A percentile compares a stretch with the other conserved stretches of the same genome.
These are phyloP conservation scores for Thereuonema tuberculata DNA, from an alignment of 1,140 invertebrate species.

Conservation along the genomic window DNA sequence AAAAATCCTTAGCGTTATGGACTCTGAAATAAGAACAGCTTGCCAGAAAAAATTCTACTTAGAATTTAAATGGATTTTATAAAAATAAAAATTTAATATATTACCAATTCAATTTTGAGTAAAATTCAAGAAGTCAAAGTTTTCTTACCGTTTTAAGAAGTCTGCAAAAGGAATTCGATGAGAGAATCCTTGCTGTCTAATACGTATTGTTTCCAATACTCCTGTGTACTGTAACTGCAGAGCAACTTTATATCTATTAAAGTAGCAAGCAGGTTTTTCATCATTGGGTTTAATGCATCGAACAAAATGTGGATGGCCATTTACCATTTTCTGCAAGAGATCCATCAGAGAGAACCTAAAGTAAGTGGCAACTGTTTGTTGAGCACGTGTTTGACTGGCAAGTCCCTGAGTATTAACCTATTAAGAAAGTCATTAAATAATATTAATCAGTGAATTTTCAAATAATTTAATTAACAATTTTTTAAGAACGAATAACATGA, in stretches of 20 bases:
- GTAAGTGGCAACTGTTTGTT: constrained; percentile 71
- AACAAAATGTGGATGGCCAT: constrained; percentile 62
- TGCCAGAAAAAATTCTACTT: too few species aligned
- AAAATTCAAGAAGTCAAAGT: too few species aligned
- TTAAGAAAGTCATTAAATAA: too few species aligned
- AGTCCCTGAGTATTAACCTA: constrained; percentile 31
- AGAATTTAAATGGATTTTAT: too few species aligned
- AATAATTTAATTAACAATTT: too few species aligned
- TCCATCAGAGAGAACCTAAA: constrained; percentile 75
- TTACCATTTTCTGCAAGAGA: constrained; percentile 67
- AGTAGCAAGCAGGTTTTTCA: constrained; percentile 45
- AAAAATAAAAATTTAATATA: too few species aligned
- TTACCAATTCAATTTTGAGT: too few species aligned
- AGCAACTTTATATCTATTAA: constrained; percentile 53
- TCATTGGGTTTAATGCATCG: constrained; percentile 73
- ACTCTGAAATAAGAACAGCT: too few species aligned
- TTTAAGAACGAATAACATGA: too few species aligned
- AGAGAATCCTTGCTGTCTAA: constrained; percentile 65
- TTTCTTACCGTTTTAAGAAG: constrained; percentile 59
- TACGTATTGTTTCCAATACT: constrained; percentile 64
- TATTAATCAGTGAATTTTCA: too few species aligned
- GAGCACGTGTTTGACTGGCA: constrained; percentile 63
- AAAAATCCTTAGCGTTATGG: too few species aligned
- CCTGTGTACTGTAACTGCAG: constrained; percentile 62
- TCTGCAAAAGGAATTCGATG: constrained; percentile 62